Percentiles rank a stretch among this genome's conserved stretches.
phyloP scores from a whole-genome alignment of 2,797 vertebrate genomes.

The Esox masquinongy region DNA sequence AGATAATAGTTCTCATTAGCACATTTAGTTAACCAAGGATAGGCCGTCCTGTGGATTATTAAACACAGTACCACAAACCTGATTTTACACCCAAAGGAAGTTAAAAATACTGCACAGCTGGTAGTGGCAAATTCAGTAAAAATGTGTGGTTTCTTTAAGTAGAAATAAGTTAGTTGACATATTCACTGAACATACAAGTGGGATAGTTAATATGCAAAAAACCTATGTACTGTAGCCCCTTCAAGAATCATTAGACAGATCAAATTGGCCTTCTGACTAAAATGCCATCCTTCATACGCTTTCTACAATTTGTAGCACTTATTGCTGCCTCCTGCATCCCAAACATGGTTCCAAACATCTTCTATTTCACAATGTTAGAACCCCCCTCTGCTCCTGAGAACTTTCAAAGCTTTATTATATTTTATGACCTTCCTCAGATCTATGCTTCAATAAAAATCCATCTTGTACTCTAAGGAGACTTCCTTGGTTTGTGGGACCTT shows the following conservation, averaged over 20 bases:
- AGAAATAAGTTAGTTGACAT: background rate
- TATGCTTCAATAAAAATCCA: no score
- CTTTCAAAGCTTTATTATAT: no score
- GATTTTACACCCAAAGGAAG: background rate
- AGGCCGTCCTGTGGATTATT: slow-evolving; percentile 11
- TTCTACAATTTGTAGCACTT: slow-evolving; percentile 43
- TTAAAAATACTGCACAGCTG: background rate
- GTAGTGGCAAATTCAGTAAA: background rate
- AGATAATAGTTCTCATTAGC: slow-evolving; percentile 19
- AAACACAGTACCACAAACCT: background rate
- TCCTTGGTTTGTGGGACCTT: no score
- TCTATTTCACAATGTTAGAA: no score
- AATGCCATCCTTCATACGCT: slow-evolving; percentile 25
- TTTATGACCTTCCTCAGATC: no score
- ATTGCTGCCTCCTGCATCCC: slow-evolving; percentile 31
- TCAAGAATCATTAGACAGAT: background rate
- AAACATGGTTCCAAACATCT: background rate
- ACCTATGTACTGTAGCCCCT: background rate
- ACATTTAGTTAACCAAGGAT: background rate
- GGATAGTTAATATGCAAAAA: background rate
- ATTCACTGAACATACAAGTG: background rate
- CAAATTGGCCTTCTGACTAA: background rate
- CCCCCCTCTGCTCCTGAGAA: no score
- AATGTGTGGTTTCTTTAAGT: background rate
- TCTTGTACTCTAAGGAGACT: no score